Base-by-base conservation (phyloP, 2,113 vertebrate species). In the Noturus placidus region DNA sequence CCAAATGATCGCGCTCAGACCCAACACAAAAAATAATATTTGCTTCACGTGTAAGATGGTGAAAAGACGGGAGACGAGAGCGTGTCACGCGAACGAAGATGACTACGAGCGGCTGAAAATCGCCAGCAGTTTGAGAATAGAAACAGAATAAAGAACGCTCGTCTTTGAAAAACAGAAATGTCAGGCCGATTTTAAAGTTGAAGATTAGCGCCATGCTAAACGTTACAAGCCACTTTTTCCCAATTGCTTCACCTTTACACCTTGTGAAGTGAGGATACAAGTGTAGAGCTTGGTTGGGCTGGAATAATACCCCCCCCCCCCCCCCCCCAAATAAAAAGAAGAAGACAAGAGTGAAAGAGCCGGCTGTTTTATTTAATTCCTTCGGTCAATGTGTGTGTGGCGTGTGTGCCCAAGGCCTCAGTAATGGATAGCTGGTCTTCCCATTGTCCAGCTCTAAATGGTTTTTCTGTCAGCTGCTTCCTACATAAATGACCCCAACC, bases 151-250 rank as follows among this genome's bases (percentile, higher is more conserved):
- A 72, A 38, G 27, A 76, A n/a, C 80, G 17, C 67, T 86, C 54
- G 52, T 72, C 69, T 72, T 80, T 15, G 80, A 81, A 82, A 56
- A 83, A 86, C 17, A 35, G 50, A 90, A 90, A 90, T 86, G 89
- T 83, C 72, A 86, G 78, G 83, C 25, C 50, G 63, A 82, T 86
- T 61, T 86, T 86, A 56, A 86, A 86, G 80, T 67, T 33, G 42
- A 17, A 57, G 83, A 88, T 87, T 82, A 82, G 74, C n/a, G 42
- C 50, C 46, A 38, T 88, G 9, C 35, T 35, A 85, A 87, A 89
- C 59, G 57, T 82, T 87, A 82, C 57, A 27, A 77, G 33, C 42
- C 70, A 30, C 27, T 59, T 50, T 50, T 83, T 65, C 5, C 82
- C 2, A 50, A n/a, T 61, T 67, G 1, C 57, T 42, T 65, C 59